Conservation (phyloP, 2,797 vertebrate genomes). For the Anguilla pacifica region DNA sequence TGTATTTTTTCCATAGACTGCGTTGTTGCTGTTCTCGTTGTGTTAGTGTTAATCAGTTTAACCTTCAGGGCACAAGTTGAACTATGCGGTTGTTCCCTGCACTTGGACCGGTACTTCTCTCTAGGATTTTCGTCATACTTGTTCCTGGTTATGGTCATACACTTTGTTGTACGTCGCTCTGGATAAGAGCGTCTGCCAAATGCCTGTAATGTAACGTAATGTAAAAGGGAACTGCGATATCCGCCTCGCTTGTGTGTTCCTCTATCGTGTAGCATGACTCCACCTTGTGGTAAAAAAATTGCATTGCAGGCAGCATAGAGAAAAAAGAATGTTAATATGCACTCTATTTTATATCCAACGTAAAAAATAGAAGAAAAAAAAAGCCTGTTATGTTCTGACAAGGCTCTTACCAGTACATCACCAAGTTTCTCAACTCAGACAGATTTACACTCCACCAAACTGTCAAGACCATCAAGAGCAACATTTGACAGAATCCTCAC, state of each 20-base stretch:
- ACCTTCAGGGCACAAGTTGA: no score
- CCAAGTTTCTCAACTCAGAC: neutral
- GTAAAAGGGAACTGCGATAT: neutral
- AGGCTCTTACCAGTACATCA: neutral
- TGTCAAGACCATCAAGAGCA: neutral
- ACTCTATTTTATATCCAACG: neutral
- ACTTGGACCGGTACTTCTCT: no score
- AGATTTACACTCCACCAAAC: neutral
- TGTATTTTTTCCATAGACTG: no score
- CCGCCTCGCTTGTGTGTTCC: neutral
- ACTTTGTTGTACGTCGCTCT: no score
- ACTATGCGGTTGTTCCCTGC: no score
- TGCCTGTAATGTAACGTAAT: no score
- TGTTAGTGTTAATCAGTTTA: no score
- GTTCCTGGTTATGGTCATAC: no score
- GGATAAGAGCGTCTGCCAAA: no score
- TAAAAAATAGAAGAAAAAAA: neutral
- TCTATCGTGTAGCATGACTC: constrained; percentile 47
- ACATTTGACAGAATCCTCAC: neutral
- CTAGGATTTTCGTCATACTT: no score
- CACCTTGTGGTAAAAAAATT: constrained; percentile 59
- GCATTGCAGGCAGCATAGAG: neutral
- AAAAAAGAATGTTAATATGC: constrained; percentile 21
- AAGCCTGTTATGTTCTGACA: neutral
- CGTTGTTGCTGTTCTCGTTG: no score